Base-by-base conservation (phyloP, 2,797 vertebrate species). In the Anabacerthia variegaticeps region DNA sequence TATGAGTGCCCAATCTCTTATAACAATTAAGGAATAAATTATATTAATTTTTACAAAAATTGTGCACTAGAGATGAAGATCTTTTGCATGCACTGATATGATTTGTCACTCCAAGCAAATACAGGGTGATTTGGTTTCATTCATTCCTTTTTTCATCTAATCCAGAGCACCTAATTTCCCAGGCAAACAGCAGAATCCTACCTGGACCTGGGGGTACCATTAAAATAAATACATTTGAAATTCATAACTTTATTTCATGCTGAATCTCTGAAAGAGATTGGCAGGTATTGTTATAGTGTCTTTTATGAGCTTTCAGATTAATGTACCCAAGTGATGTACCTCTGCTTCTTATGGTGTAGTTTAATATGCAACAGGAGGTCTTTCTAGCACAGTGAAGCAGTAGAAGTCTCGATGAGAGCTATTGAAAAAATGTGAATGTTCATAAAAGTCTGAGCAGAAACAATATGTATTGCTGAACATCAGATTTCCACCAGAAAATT, bases 181-280 rank as follows among this genome's bases (percentile, higher is more conserved):
- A 58, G 59, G 8, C 52, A 89, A 92, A n/a, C 5, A 85, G 10
- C 32, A 87, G 51, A 92, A 77, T 61, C 3, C 2, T 83, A 22
- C 75, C 74, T 80, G 48, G 34, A 73, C 16, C 32, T 39, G 8
- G 12, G 14, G 9, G 21, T 68, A 37, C 28, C 46, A 56, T 87
- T 94, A 78, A 88, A 94, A 92, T 77, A 74, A 86, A 63, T 37
- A 83, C 54, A 44, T 75, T 55, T 75, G 67, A 93, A 90, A 88
- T 34, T 68, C 12, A 5, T 43, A 49, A 34, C 17, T 84, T 90
- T 88, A 54, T 91, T 89, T 56, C 24, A 28, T 51, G 34, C 12
- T 1, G 1, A 41, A 71, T 85, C 32, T 75, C 36, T 78, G 43
- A 41, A 76, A 59, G 22, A 39, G n/a, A 66, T 77, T 85, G 51